Conservation (phyloP, 2,113 vertebrate species). For the Syngnathus floridae region DNA sequence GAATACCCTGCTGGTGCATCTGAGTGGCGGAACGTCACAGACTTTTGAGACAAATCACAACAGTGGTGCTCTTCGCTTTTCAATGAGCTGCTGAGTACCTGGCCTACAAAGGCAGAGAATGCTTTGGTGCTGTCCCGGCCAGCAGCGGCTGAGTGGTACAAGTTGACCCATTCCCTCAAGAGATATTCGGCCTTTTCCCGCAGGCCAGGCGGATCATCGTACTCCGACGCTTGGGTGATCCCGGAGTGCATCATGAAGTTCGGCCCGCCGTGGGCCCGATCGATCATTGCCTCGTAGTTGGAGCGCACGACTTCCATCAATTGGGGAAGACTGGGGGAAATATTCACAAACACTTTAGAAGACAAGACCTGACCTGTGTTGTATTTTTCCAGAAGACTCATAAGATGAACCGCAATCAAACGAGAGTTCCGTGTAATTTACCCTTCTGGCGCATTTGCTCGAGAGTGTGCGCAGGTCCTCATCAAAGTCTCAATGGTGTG, state of each 20-base stretch:
- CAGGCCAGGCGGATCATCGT: constrained; percentile 94
- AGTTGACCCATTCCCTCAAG: constrained; percentile 96
- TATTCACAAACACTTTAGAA: background rate
- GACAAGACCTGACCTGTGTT: background rate
- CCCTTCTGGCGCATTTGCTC: constrained; percentile 97
- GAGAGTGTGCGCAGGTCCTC: constrained; percentile 97
- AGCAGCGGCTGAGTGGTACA: constrained; percentile 97
- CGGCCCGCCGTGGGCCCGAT: constrained; percentile 93
- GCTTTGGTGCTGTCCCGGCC: constrained; percentile 98
- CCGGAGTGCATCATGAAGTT: constrained; percentile 99
- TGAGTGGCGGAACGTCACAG: constrained; percentile 29
- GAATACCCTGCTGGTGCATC: constrained; percentile 99
- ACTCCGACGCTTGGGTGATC: constrained; percentile 97
- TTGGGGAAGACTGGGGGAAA: constrained; percentile 80
- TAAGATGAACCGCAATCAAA: background rate
- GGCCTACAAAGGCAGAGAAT: constrained; percentile 98
- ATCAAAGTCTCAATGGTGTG: constrained; percentile 98
- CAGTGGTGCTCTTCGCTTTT: background rate
- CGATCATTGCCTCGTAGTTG: constrained; percentile 99
- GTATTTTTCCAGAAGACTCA: too few relatives aligned
- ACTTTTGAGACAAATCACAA: background rate
- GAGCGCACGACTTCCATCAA: constrained; percentile 98
- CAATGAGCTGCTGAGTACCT: constrained; percentile 68
- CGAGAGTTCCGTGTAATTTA: constrained; percentile 52
- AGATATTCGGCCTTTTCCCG: constrained; percentile 97